Evolutionary conservation across 2,888 invertebrate species (phyloP), one percentile per base, ranked within the genome.

Genomic region (Scotopteryx bipunctaria): DNA sequence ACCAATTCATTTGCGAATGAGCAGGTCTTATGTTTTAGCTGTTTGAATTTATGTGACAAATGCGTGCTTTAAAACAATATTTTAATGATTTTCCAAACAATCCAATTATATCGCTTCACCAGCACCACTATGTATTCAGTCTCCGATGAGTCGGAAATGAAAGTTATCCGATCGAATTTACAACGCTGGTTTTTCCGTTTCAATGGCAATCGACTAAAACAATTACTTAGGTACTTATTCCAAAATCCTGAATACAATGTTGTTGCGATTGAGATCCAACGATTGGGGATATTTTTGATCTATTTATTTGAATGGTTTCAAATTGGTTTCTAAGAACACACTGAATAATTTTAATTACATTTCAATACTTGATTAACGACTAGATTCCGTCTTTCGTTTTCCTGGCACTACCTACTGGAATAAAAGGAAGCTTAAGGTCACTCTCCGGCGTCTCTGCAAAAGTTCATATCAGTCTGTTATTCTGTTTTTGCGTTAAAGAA

Each of bases 21-120:
- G n/a, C n/a, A n/a, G n/a, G n/a, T n/a, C n/a, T n/a, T n/a, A n/a
- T 29, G 35, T 21, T 41, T 36, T 13, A 40, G 13, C 27, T 9
- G 8, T 8, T 23, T 29, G 19, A 17, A 55, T 46, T 49, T 53
- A 53, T 47, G 38, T 23, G 32, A 40, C 43, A 44, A 40, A 29
- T 43, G 19, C 8, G 14, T 17, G n/a, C 2, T 5, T 6, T n/a
- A 5, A 5, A 31, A 31, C 14, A 1, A 31, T 36, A 13, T 8
- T 14, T 14, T 8, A 5, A 27, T 25, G 9, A 27, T 27, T 5
- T 9, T 3, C 9, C 5, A 25, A 25, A 25, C 9, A 27, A 4
- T 27, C 9, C 27, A 4, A 27, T 11, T 11, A 27, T 8, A 27
- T 15, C 8, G 29, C 16, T 40, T 40, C 13, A 13, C 5, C 15